These are phyloP conservation scores for Bombus consobrinus DNA, from an alignment of 1,140 invertebrate species.

Conservation along the genomic window DNA sequence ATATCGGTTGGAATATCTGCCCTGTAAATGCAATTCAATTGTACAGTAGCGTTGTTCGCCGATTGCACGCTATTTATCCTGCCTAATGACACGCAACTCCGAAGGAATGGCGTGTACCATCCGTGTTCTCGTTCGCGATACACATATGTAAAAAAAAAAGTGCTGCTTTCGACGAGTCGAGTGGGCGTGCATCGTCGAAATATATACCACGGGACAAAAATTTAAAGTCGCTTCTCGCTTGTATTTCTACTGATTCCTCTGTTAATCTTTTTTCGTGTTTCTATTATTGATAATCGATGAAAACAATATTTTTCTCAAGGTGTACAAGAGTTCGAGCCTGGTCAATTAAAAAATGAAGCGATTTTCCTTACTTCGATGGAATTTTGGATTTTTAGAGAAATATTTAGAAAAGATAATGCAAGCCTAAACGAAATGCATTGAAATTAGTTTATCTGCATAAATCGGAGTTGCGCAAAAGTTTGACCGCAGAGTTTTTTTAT, in stretches of 20 bases:
- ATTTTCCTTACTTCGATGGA: not conserved
- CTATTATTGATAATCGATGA: no score
- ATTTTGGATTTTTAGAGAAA: no score
- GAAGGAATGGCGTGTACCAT: not conserved
- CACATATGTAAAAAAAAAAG: not conserved
- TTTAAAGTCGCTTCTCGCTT: not conserved
- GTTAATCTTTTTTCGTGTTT: not conserved
- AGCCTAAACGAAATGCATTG: no score
- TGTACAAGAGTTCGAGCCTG: no score
- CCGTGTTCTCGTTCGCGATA: not conserved
- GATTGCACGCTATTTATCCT: conserved; percentile 7
- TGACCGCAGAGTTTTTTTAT: no score
- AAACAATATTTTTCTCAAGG: no score
- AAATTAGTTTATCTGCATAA: no score
- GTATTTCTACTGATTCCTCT: not conserved
- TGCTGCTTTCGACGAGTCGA: not conserved
- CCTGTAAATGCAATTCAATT: conserved; percentile 21
- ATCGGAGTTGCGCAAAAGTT: no score
- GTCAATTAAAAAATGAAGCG: not conserved
- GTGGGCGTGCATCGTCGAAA: not conserved
- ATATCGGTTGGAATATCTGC: not conserved
- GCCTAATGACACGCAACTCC: not conserved
- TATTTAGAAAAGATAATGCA: no score
- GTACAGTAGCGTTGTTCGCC: not conserved
- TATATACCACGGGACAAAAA: not conserved